These are phyloP conservation scores for Melanotaenia maccullochi DNA, from an alignment of 2,797 vertebrate genomes.

Conservation along the genomic window DNA sequence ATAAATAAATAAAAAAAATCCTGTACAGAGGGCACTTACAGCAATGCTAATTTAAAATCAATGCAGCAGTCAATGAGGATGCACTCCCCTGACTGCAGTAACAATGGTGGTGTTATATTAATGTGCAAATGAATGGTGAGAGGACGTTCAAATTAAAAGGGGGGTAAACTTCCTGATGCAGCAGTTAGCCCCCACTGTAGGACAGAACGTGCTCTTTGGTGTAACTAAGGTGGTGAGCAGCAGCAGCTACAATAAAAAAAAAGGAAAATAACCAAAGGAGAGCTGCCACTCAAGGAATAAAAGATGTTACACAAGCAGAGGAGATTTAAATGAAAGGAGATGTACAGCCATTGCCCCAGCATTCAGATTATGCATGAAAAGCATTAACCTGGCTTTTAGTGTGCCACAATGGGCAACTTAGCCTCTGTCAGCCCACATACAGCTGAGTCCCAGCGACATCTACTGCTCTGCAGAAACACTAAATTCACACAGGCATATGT, in stretches of 20 bases:
- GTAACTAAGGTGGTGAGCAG: slow-evolving; percentile 51
- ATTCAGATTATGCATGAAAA: slow-evolving; percentile 72
- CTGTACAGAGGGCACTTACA: slow-evolving; percentile 9
- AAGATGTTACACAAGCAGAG: slow-evolving; percentile 67
- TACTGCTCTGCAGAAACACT: slow-evolving; percentile 39
- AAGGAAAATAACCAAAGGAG: slow-evolving; percentile 29
- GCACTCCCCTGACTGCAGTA: slow-evolving; percentile 16
- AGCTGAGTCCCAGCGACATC: slow-evolving; percentile 68
- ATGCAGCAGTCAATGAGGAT: slow-evolving; percentile 49
- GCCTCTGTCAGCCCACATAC: slow-evolving; percentile 67
- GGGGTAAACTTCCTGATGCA: slow-evolving; percentile 66
- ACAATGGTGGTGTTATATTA: slow-evolving; percentile 35
- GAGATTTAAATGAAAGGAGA: slow-evolving; percentile 72
- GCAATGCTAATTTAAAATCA: slow-evolving; percentile 62
- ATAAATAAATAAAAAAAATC: slow-evolving; percentile 14
- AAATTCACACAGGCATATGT: slow-evolving; percentile 24
- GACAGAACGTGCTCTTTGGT: slow-evolving; percentile 58
- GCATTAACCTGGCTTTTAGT: slow-evolving; percentile 78
- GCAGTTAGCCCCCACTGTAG: slow-evolving; percentile 53
- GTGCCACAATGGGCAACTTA: slow-evolving; percentile 65
- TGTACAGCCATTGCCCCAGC: slow-evolving; percentile 52
- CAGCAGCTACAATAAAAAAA: slow-evolving; percentile 15
- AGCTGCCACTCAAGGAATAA: slow-evolving; percentile 70
- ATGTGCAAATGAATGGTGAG: slow-evolving; percentile 40
- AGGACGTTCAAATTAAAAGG: slow-evolving; percentile 17